Conservation (phyloP, 1,140 invertebrate species). For the Procambarus clarkii region DNA sequence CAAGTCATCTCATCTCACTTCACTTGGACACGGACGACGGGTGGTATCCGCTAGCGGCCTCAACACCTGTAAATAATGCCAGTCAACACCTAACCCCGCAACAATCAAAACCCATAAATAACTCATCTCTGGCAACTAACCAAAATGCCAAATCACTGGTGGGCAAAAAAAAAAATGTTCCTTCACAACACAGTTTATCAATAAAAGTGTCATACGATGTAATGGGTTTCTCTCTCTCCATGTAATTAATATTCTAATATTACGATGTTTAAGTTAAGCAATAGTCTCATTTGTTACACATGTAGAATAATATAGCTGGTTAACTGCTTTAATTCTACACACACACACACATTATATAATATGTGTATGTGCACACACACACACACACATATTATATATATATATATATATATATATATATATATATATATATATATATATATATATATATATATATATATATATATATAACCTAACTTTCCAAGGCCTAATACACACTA, state of each 20-base stretch:
- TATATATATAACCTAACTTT: neutral
- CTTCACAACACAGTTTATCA: neutral
- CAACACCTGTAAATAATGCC: neutral
- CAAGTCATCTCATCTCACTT: neutral
- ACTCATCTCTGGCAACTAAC: neutral
- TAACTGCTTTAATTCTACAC: no score
- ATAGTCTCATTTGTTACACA: no score
- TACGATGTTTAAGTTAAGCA: neutral
- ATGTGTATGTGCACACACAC: no score
- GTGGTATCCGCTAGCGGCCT: neutral
- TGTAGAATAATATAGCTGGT: no score
- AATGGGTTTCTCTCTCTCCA: neutral
- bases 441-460: constrained; percentile 6
- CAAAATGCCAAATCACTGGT: neutral
- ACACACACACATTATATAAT: no score
- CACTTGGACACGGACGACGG: neutral
- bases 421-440: constrained; percentile 6
- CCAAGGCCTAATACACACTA: no score
- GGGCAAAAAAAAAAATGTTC: neutral
- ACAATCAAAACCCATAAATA: constrained; percentile 16
- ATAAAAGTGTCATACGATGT: neutral
- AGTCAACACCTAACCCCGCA: neutral
- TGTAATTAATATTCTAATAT: neutral
- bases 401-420: neutral
- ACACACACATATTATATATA: no score